Evolutionary conservation across 2,113 vertebrate genomes (phyloP).

Genomic region (Chauna torquata): DNA sequence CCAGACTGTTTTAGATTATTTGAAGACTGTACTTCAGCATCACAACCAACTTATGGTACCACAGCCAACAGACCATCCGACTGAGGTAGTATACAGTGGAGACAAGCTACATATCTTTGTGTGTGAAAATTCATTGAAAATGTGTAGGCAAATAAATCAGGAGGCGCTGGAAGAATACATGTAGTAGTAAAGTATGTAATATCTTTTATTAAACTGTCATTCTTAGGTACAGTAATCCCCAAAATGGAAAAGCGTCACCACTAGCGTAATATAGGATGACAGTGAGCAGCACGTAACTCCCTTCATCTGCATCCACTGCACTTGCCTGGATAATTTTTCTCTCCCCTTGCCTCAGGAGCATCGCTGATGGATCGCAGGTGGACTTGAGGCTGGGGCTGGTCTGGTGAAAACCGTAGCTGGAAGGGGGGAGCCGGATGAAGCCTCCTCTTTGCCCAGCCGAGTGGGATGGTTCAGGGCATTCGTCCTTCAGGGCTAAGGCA

Average conservation of each 20-base stretch:
- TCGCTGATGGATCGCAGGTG: background rate
- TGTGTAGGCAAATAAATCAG: background rate
- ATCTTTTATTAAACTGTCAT: background rate
- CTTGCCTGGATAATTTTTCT: background rate
- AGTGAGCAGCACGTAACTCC: background rate
- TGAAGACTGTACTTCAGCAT: constrained; percentile 94
- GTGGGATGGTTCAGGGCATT: background rate
- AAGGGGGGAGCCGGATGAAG: background rate
- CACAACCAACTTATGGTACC: constrained; percentile 92
- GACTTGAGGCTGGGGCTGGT: background rate
- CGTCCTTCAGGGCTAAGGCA: background rate
- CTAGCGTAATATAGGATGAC: background rate
- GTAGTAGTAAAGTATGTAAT: background rate
- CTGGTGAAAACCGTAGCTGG: background rate
- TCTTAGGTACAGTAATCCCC: background rate
- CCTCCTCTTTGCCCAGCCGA: background rate
- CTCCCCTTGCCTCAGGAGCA: background rate
- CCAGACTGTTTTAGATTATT: constrained; percentile 95
- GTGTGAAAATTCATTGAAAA: background rate
- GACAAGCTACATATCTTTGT: background rate
- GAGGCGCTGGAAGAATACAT: background rate
- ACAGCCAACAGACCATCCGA: constrained; percentile 87
- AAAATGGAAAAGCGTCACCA: background rate
- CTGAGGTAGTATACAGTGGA: constrained; percentile 82
- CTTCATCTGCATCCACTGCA: background rate